These are phyloP conservation scores for Gnathonemus echidnorhynchus DNA, from an alignment of 2,113 vertebrate genomes.

Conservation along the genomic window DNA sequence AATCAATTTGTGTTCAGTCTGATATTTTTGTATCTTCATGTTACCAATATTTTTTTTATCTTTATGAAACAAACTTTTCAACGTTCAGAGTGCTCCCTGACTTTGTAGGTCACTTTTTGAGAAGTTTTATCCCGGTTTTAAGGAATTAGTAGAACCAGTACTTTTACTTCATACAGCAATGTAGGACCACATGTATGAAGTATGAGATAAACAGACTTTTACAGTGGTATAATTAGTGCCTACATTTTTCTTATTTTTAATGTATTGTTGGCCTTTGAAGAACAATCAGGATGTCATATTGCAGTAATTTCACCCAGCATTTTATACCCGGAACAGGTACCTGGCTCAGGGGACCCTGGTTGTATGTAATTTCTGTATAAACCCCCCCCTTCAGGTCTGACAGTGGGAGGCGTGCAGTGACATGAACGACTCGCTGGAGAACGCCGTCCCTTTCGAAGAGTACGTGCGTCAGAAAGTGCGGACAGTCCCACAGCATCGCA, in stretches of 20 bases:
- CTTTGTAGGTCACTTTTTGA: neutral
- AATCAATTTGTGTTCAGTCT: neutral
- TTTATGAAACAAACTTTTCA: neutral
- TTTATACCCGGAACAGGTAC: neutral
- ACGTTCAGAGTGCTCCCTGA: neutral
- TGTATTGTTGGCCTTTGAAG: neutral
- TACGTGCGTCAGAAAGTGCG: constrained; percentile 95
- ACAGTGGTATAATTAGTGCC: neutral
- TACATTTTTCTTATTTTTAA: neutral
- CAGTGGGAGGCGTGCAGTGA: constrained; percentile 45
- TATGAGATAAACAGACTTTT: neutral
- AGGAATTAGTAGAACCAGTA: neutral
- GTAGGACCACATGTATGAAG: neutral
- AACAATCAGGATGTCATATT: neutral
- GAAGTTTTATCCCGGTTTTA: neutral
- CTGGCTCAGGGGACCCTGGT: neutral
- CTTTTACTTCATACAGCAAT: neutral
- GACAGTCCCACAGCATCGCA: constrained; percentile 92
- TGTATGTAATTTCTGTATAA: neutral
- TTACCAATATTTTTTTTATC: neutral
- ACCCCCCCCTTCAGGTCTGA: neutral
- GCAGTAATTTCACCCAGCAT: neutral
- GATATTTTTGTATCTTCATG: neutral
- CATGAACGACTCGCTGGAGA: constrained; percentile 93
- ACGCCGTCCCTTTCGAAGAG: constrained; percentile 96